Conservation (phyloP, 2,797 vertebrate species). For the Coregonus suidteri region DNA sequence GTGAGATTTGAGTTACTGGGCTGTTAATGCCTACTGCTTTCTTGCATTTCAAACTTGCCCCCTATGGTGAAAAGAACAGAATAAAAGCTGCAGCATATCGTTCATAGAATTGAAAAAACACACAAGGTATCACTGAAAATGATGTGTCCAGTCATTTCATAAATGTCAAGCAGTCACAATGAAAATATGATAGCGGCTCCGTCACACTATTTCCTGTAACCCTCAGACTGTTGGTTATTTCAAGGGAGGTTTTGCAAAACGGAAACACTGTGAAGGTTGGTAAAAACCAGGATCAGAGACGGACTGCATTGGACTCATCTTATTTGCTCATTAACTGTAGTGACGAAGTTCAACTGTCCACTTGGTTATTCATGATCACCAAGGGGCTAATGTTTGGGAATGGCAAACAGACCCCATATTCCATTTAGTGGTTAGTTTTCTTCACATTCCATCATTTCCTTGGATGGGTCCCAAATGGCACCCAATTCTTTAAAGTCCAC, state of each 20-base stretch:
- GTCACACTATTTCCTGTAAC: background rate
- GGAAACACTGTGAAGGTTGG: too few species aligned
- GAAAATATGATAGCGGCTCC: too few species aligned
- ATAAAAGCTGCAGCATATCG: too few species aligned
- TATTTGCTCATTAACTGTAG: background rate
- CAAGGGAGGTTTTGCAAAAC: background rate
- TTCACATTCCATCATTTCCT: constrained; percentile 5
- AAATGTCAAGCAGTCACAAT: too few species aligned
- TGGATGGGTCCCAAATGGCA: too few species aligned
- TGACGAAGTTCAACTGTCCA: constrained; percentile 17
- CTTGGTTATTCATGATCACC: constrained; percentile 15
- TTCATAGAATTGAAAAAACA: background rate
- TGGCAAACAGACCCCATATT: constrained; percentile 39
- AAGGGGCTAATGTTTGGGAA: constrained; percentile 15
- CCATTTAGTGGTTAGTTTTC: constrained; percentile 3
- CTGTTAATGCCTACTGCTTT: background rate
- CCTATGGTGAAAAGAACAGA: too few species aligned
- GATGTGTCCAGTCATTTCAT: too few species aligned
- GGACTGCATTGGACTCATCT: background rate
- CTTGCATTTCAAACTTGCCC: constrained; percentile 7
- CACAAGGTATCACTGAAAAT: background rate
- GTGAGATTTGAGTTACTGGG: constrained; percentile 24
- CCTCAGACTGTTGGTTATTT: background rate
- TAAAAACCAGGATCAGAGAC: too few species aligned
- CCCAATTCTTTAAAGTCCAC: too few species aligned